Conservation (phyloP, 2,113 vertebrate species). For the Hydrochoerus hydrochaeris region DNA sequence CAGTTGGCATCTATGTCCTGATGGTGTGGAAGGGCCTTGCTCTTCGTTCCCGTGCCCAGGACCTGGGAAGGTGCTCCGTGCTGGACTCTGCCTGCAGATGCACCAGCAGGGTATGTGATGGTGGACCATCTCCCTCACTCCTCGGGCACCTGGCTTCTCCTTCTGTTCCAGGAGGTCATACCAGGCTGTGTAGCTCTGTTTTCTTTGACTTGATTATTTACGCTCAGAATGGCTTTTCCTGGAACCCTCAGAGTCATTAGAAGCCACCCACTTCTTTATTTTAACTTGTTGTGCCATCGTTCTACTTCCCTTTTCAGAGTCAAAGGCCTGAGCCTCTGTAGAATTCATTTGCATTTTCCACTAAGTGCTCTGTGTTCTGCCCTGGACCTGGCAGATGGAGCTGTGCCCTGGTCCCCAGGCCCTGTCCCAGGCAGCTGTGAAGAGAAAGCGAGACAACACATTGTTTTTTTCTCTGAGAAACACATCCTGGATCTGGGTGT, state of each 20-base stretch:
- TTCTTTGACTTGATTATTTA: constrained; percentile 60
- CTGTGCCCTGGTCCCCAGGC: neutral
- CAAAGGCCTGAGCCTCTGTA: neutral
- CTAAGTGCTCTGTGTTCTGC: neutral
- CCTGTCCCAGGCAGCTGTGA: neutral
- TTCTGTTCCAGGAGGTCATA: neutral
- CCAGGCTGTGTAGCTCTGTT: neutral
- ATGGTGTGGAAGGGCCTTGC: neutral
- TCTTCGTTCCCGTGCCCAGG: neutral
- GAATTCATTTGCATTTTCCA: constrained; percentile 68
- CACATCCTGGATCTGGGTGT: neutral
- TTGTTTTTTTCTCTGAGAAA: neutral
- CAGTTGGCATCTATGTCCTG: fast-evolving
- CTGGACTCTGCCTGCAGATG: neutral
- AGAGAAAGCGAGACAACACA: neutral
- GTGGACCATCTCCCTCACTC: neutral
- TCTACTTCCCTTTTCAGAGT: constrained; percentile 65
- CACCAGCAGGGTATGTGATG: fast-evolving
- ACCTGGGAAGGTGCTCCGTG: fast-evolving
- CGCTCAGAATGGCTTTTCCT: constrained; percentile 71
- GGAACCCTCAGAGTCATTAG: constrained; percentile 60
- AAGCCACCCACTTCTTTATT: constrained; percentile 71
- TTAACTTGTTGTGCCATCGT: constrained; percentile 37
- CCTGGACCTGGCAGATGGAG: neutral
- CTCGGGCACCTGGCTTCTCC: neutral